A percentile compares a stretch with the other conserved stretches of the same genome.
phyloP scores from a whole-genome alignment of 2,113 vertebrate species.

The Hystrix cristata region DNA sequence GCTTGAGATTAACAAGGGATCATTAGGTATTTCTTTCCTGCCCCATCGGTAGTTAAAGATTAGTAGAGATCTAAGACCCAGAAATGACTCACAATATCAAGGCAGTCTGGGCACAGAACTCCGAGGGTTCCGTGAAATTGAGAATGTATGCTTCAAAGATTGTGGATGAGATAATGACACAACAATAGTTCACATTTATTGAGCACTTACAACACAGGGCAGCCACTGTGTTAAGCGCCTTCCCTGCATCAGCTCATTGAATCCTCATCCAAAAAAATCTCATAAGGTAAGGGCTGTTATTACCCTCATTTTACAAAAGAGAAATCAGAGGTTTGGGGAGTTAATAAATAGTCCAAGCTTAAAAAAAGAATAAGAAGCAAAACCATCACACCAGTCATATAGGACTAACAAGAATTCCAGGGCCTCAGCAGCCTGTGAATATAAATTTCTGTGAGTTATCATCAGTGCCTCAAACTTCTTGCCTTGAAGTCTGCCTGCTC shows the following conservation, averaged over 20 bases:
- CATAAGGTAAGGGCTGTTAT: neutral
- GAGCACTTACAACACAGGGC: neutral
- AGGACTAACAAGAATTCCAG: neutral
- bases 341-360: neutral
- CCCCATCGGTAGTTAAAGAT: constrained; percentile 38
- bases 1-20: constrained; percentile 30
- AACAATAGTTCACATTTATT: neutral
- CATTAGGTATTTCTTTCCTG: constrained; percentile 30
- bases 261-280: neutral
- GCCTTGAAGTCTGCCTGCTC: neutral
- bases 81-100: constrained; percentile 10
- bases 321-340: neutral
- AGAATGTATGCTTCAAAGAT: neutral
- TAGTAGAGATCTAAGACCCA: constrained; percentile 39
- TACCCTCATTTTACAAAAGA: neutral
- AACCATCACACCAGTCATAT: neutral
- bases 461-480: neutral
- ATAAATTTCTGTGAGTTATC: neutral
- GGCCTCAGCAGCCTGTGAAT: neutral
- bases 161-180: neutral
- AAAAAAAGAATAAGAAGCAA: constrained; percentile 17
- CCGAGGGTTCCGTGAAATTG: constrained; percentile 38
- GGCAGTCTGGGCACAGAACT: neutral
- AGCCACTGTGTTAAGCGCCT: neutral
- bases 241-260: neutral